Percentiles rank a stretch among this genome's conserved stretches.
Evolutionary conservation across 2,797 vertebrate species (phyloP).

Genomic region (Tympanoctomys barrerae): DNA sequence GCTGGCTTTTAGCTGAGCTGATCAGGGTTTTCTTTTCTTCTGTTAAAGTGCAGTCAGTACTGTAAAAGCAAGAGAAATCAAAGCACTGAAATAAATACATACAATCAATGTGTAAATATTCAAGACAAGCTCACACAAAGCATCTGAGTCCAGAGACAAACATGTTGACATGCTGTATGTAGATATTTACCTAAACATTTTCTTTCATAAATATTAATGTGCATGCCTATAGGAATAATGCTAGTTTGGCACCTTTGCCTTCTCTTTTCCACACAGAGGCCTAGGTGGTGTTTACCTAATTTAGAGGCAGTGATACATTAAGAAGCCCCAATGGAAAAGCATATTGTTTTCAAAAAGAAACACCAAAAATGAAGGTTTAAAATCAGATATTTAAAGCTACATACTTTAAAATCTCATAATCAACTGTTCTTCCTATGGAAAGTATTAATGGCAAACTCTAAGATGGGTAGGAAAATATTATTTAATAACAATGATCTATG

Average conservation of each 20-base stretch:
- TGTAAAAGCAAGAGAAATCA: neutral
- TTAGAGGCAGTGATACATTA: neutral
- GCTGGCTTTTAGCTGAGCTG: neutral
- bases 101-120: neutral
- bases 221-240: neutral
- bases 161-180: neutral
- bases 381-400: neutral
- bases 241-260: neutral
- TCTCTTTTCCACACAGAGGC: neutral
- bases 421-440: neutral
- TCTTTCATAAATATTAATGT: constrained; percentile 31
- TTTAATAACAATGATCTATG: neutral
- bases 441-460: constrained; percentile 11
- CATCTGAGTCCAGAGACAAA: constrained; percentile 30
- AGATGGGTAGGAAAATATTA: neutral
- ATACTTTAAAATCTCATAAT: constrained; percentile 31
- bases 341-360: constrained; percentile 37
- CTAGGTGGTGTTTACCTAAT: neutral
- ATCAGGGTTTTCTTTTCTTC: neutral
- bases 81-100: constrained; percentile 9
- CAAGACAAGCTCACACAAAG: neutral
- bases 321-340: neutral
- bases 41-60: neutral
- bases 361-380: neutral
- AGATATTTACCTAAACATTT: constrained; percentile 8